Conservation (phyloP, 2,113 vertebrate genomes). For the Phylloscopus trochilus region DNA sequence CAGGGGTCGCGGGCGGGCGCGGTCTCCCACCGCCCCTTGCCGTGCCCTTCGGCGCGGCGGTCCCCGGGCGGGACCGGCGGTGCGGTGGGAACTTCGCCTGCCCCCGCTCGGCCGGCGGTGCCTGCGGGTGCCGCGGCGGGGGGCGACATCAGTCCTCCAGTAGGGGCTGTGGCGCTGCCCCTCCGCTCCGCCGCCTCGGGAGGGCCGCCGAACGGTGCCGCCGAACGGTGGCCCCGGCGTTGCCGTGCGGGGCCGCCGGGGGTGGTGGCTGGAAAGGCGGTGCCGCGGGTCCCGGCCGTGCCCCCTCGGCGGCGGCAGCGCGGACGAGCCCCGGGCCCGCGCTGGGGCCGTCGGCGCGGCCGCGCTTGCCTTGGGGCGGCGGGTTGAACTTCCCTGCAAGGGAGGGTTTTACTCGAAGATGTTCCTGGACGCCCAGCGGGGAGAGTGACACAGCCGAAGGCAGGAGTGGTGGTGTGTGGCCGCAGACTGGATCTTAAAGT, state of each 20-base stretch:
- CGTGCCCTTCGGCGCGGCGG: too few relatives aligned
- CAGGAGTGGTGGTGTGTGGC: background rate
- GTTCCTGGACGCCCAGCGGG: background rate
- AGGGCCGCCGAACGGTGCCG: background rate
- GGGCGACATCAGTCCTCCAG: background rate
- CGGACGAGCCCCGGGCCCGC: background rate
- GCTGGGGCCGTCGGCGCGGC: background rate
- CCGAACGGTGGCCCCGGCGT: background rate
- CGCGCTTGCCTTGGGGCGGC: background rate
- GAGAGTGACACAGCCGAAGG: background rate
- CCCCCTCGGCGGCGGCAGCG: background rate
- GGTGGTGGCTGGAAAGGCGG: background rate
- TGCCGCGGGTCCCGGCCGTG: background rate
- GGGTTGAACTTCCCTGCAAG: fast-evolving
- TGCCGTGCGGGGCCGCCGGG: background rate
- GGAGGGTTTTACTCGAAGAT: fast-evolving
- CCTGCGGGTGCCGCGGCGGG: background rate
- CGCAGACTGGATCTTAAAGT: background rate
- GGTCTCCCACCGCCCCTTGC: too few relatives aligned
- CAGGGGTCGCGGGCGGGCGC: too few relatives aligned
- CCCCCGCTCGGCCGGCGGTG: too few relatives aligned
- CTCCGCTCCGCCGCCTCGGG: background rate
- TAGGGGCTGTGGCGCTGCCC: background rate
- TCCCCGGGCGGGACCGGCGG: too few relatives aligned
- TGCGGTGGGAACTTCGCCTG: too few relatives aligned